These are phyloP conservation scores for Styela plicata DNA, from an alignment of 23 tunicate species.

Conservation along the genomic window DNA sequence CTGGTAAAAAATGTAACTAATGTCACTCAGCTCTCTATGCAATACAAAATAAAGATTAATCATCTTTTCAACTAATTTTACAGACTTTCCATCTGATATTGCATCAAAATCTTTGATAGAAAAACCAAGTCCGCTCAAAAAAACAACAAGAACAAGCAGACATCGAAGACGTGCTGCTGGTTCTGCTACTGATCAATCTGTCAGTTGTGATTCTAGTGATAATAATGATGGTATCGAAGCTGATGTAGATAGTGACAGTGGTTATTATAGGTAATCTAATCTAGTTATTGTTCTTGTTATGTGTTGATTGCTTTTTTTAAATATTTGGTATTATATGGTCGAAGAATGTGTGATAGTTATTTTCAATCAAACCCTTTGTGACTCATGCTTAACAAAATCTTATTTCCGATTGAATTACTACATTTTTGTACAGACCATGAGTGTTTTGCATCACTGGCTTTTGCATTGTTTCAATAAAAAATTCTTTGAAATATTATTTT, in stretches of 20 bases:
- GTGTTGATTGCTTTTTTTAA: background rate
- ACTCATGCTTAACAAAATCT: no score
- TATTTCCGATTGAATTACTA: no score
- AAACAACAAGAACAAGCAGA: constrained; percentile 14
- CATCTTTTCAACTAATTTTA: no score
- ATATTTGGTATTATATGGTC: background rate
- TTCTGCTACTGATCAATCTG: constrained; percentile 50
- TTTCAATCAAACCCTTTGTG: no score
- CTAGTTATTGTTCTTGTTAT: background rate
- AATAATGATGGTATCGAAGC: constrained; percentile 40
- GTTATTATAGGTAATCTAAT: constrained; percentile 70
- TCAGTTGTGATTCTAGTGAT: constrained; percentile 12
- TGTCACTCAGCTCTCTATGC: no score
- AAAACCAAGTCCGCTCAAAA: constrained; percentile 73
- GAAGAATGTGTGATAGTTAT: background rate
- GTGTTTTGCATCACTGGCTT: no score
- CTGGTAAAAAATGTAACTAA: no score
- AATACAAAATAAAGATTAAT: no score
- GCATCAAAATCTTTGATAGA: constrained; percentile 77
- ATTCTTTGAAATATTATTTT: background rate
- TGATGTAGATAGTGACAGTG: constrained; percentile 87
- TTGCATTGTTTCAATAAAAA: no score
- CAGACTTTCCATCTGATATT: constrained; percentile 66
- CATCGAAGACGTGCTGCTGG: constrained; percentile 5
- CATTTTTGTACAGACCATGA: no score